Conservation (phyloP, 2,113 vertebrate species). For the Eretmochelys imbricata region DNA sequence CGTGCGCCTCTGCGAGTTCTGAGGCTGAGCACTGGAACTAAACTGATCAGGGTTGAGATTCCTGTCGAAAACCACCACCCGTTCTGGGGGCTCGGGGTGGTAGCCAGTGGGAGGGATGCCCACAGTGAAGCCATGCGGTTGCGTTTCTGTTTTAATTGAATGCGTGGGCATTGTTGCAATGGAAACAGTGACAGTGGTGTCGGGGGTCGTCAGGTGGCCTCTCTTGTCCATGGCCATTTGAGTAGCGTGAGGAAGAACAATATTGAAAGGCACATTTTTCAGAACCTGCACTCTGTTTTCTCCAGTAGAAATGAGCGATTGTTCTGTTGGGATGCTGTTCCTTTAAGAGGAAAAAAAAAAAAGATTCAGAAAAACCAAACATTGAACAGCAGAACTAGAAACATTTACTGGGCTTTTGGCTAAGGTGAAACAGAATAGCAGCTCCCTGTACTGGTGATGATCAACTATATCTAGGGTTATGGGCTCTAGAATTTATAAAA, state of each 20-base stretch:
- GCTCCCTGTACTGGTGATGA: background rate
- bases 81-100: conserved; percentile 83
- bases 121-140: conserved; percentile 87
- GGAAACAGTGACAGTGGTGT: conserved; percentile 95
- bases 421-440: background rate
- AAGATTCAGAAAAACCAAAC: background rate
- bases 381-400: background rate
- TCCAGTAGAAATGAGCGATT: conserved; percentile 78
- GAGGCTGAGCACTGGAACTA: conserved; percentile 81
- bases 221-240: conserved; percentile 91
- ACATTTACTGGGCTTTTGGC: background rate
- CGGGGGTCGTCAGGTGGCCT: conserved; percentile 88
- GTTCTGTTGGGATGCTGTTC: conserved; percentile 85
- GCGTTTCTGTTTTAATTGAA: conserved; percentile 92
- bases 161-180: conserved; percentile 91
- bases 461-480: background rate
- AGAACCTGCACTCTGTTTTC: conserved; percentile 94
- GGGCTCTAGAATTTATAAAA: background rate
- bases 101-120: conserved; percentile 83
- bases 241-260: conserved; percentile 86
- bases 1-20: conserved; percentile 88
- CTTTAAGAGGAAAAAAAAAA: conserved; percentile 70
- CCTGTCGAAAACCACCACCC: conserved; percentile 87
- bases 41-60: conserved; percentile 89
- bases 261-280: conserved; percentile 93